Evolutionary conservation across 2,113 vertebrate genomes (phyloP).

Genomic region (Microcebus griseorufus): DNA sequence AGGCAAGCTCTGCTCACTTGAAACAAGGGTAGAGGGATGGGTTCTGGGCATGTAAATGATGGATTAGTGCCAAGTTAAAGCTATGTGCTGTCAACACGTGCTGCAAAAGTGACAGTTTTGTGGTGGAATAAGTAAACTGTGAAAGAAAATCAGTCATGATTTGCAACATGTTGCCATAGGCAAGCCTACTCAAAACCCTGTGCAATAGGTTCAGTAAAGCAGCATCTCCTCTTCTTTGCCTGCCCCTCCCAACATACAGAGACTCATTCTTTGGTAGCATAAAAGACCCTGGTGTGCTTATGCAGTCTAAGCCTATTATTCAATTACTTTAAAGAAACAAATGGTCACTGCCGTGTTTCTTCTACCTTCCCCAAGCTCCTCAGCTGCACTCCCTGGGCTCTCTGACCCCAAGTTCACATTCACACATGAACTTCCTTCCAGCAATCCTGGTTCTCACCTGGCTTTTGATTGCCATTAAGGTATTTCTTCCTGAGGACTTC

Average conservation of each 20-base stretch:
- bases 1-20: background rate
- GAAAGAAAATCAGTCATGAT: background rate
- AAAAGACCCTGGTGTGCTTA: background rate
- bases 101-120: background rate
- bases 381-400: background rate
- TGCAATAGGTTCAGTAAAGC: background rate
- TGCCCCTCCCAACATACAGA: background rate
- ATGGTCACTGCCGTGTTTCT: background rate
- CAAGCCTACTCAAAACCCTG: background rate
- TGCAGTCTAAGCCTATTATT: background rate
- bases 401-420: background rate
- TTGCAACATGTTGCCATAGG: background rate
- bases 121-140: background rate
- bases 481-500: background rate
- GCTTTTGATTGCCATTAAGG: background rate
- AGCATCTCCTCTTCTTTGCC: background rate
- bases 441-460: background rate
- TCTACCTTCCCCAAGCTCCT: background rate
- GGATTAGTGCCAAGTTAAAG: background rate
- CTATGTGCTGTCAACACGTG: background rate
- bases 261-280: background rate
- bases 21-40: background rate
- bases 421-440: background rate
- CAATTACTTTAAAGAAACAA: background rate
- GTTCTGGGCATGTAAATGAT: background rate